Evolutionary conservation across 1,140 invertebrate genomes (phyloP).

Genomic region (Zophobas atratus): DNA sequence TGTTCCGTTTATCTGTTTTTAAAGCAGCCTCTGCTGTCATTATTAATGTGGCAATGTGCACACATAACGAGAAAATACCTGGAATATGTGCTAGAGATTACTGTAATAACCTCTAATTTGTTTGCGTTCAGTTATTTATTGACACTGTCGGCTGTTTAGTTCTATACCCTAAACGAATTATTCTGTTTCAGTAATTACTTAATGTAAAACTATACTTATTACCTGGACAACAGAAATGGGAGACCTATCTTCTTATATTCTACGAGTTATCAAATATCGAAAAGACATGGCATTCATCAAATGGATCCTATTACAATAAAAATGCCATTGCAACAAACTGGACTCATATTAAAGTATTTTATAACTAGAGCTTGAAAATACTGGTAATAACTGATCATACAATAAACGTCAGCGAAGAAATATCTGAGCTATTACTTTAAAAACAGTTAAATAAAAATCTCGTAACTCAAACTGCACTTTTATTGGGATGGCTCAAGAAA

Average conservation of each 20-base stretch:
- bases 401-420: not conserved
- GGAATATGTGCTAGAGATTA: conserved; percentile 1
- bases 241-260: too few species aligned
- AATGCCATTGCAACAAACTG: not conserved
- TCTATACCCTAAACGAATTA: not conserved
- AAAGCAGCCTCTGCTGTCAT: conserved; percentile 2
- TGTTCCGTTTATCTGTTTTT: conserved; percentile 7
- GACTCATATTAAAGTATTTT: too few species aligned
- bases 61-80: not conserved
- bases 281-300: too few species aligned
- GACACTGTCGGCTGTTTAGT: not conserved
- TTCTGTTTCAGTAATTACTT: not conserved
- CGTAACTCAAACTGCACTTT: conserved; percentile 14
- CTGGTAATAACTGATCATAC: not conserved
- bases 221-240: not conserved
- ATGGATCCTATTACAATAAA: too few species aligned
- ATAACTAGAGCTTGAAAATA: too few species aligned
- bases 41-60: conserved; percentile 10
- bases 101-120: conserved; percentile 31
- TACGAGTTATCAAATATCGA: too few species aligned
- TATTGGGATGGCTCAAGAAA: conserved; percentile 22
- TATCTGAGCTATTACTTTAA: conserved; percentile 25
- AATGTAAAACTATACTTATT: not conserved
- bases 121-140: conserved; percentile 11
- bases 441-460: conserved; percentile 35